Percentiles rank a stretch among this genome's conserved stretches.
Evolutionary conservation across 64 coral and sea anemone genomes (phyloP).

Genomic region (Stichodactyla helianthus): DNA sequence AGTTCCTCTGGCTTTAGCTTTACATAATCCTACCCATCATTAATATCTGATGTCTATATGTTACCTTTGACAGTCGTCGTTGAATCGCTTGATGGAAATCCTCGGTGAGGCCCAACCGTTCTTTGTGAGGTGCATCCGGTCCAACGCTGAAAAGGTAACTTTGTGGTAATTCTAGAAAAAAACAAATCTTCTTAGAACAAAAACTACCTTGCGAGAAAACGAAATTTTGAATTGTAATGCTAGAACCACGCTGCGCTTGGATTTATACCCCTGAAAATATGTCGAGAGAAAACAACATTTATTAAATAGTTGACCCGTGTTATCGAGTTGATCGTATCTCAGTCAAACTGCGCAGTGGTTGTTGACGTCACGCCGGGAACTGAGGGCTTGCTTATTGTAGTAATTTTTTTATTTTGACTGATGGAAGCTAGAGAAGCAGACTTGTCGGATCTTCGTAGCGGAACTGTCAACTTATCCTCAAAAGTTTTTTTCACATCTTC

Average conservation of each 20-base stretch:
- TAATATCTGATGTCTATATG: neutral
- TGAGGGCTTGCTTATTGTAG: neutral
- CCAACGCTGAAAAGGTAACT: constrained; percentile 95
- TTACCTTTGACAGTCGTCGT: constrained; percentile 58
- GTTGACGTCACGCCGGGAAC: neutral
- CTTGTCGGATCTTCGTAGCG: too few relatives aligned
- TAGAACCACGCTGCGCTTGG: too few relatives aligned
- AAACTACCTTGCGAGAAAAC: neutral
- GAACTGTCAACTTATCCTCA: too few relatives aligned
- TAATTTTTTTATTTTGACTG: neutral
- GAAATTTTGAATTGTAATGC: too few relatives aligned
- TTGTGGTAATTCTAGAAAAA: neutral
- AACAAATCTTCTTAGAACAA: neutral
- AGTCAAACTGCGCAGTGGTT: neutral
- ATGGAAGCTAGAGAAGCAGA: neutral
- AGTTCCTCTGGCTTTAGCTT: too few relatives aligned
- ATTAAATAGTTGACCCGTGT: neutral
- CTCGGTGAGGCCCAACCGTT: constrained; percentile 92
- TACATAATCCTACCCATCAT: neutral
- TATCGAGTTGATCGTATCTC: neutral
- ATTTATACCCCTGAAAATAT: too few relatives aligned
- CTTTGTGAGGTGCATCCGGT: constrained; percentile 95
- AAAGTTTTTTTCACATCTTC: too few relatives aligned
- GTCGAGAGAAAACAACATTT: neutral
- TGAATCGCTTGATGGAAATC: constrained; percentile 90